Conservation (phyloP, 2,888 invertebrate genomes). For the Microctonus brassicae region DNA sequence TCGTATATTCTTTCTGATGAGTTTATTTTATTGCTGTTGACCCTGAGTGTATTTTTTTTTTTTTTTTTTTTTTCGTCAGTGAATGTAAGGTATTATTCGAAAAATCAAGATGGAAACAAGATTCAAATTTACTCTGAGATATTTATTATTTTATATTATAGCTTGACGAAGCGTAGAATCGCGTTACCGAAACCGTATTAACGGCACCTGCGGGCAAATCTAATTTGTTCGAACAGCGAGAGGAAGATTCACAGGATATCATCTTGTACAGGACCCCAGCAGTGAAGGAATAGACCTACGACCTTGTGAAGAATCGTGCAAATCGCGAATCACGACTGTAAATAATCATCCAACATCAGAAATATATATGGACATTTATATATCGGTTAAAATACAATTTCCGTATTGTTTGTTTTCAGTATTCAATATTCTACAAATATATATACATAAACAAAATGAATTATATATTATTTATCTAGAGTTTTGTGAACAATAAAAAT, state of each 20-base stretch:
- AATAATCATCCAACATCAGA: conserved; percentile 18
- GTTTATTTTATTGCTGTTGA: conserved; percentile 42
- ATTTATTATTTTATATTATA: background rate
- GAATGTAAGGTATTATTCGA: too few relatives aligned
- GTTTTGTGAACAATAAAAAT: too few relatives aligned
- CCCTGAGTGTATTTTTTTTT: too few relatives aligned
- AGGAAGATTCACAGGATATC: conserved; percentile 30
- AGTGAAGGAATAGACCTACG: conserved; percentile 30
- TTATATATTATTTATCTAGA: too few relatives aligned
- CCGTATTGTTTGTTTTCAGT: background rate
- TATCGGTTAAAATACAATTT: background rate
- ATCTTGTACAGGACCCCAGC: background rate
- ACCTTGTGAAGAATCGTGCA: conserved; percentile 33
- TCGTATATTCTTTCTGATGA: background rate
- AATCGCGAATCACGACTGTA: conserved; percentile 32
- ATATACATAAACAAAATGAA: background rate
- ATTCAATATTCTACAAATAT: background rate
- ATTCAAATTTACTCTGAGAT: background rate
- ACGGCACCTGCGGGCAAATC: conserved; percentile 49
- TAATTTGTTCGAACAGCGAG: conserved; percentile 43
- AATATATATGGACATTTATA: conserved; percentile 25
- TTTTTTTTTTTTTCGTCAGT: too few relatives aligned
- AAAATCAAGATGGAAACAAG: too few relatives aligned
- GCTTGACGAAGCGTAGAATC: conserved; percentile 45
- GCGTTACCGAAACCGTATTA: conserved; percentile 50